Evolutionary conservation across 2,888 invertebrate species (phyloP), one percentile per base, ranked within the genome.

Genomic region (Callimorpha dominula): DNA sequence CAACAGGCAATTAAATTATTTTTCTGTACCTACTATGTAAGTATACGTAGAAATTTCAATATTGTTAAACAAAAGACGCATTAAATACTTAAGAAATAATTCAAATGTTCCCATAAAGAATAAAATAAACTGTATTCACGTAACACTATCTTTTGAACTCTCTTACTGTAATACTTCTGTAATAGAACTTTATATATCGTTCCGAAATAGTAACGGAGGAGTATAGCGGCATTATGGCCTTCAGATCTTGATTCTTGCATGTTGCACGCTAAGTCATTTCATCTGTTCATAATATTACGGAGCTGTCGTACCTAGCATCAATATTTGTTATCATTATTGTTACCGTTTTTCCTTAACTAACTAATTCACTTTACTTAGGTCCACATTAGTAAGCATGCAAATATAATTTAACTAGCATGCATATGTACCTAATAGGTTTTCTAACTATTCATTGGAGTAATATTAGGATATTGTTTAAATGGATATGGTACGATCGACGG

Each of bases 261-360:
- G 82, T 62, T 68, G 66, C 81, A 85, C 81, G 84, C 83, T 73
- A 81, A 72, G 69, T 73, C 69, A 49, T 68, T 66, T 65, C 64
- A 68, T 76, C 71, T 77, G 67, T 77, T 79, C 80, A 17, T n/a
- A 68, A 68, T 20, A 52, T 68, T 72, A 68, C 43, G 68, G 68
- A 68, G 75, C 70, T 74, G 66, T 73, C 70, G 50, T 65, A 31
- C 8, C 31, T 31, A 67, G 20, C n/a, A 57, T 57, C 20, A n/a
- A 31, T 67, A 52, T 40, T 20, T 57, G 40, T 43, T 15, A 15
- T 68, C 57, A 14, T 57, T 46, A 73, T 69, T 62, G 64, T 66
- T 52, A 71, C 4, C 31, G 31, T 60, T 12, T 70, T 71, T 64
- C 60, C 67, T 15, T 50, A 71, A 62, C 50, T 7, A 14, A 20